phyloP scores from a whole-genome alignment of 2,888 invertebrate species.

The Netelia virgata region DNA sequence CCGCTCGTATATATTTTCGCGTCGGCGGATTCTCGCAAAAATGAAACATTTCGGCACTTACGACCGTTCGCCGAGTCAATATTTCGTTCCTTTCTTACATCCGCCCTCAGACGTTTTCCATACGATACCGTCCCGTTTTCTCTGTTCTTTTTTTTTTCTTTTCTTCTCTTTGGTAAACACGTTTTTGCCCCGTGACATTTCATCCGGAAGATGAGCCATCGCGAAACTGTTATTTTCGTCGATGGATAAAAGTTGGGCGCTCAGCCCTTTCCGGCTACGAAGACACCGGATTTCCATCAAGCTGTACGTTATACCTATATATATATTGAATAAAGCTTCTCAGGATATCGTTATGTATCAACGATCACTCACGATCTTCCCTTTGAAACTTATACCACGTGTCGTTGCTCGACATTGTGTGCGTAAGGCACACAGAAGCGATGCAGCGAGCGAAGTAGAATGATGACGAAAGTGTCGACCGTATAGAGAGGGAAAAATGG shows the following conservation, averaged over 20 bases:
- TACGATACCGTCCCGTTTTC: not conserved
- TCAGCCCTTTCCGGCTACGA: slow-evolving; percentile 34
- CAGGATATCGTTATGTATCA: slow-evolving; percentile 59
- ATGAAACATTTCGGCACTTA: not conserved
- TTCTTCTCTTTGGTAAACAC: slow-evolving; percentile 7
- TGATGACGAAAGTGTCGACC: slow-evolving; percentile 56
- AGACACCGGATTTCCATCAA: not conserved
- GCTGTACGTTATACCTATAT: not conserved
- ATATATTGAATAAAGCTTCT: slow-evolving; percentile 38
- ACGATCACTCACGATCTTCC: slow-evolving; percentile 26
- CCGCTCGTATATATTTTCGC: too few relatives aligned
- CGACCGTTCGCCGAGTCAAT: not conserved
- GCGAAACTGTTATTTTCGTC: not conserved
- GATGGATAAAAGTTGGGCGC: slow-evolving; percentile 19
- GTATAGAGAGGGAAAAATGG: not conserved
- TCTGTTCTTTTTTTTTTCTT: not conserved
- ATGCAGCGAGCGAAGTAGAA: slow-evolving; percentile 37
- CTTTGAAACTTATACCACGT: slow-evolving; percentile 19
- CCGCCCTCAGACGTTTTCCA: not conserved
- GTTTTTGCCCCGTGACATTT: slow-evolving; percentile 23
- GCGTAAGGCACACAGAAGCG: not conserved
- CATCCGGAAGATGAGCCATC: not conserved
- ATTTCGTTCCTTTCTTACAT: not conserved
- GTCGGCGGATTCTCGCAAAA: not conserved
- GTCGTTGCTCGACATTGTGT: not conserved